Evolutionary conservation across 2,888 invertebrate species (phyloP).

Genomic region (Orgyia antiqua): DNA sequence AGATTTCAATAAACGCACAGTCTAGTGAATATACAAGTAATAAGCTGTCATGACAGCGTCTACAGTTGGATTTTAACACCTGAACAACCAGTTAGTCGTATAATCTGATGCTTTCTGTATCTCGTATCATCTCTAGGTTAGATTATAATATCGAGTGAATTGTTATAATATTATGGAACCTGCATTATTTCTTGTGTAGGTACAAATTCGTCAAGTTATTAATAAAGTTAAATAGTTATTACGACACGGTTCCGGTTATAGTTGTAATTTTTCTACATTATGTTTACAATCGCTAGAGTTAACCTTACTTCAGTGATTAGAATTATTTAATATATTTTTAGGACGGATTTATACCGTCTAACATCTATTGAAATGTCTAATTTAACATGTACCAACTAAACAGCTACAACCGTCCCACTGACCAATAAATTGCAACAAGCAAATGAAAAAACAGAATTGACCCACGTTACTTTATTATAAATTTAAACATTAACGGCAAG

Average conservation of each 20-base stretch:
- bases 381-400: constrained; percentile 11
- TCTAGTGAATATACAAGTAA: constrained; percentile 72
- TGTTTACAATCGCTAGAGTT: constrained; percentile 55
- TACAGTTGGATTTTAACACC: constrained; percentile 59
- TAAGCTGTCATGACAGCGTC: constrained; percentile 66
- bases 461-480: no score
- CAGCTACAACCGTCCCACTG: constrained; percentile 45
- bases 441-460: no score
- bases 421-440: constrained; percentile 34
- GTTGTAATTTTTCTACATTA: constrained; percentile 53
- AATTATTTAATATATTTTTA: constrained; percentile 18
- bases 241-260: constrained; percentile 49
- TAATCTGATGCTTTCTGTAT: constrained; percentile 56
- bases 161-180: constrained; percentile 51
- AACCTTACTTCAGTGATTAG: constrained; percentile 17
- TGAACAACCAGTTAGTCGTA: constrained; percentile 48
- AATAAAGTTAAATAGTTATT: constrained; percentile 39
- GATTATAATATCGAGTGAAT: constrained; percentile 48
- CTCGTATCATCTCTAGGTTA: constrained; percentile 64
- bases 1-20: constrained; percentile 75
- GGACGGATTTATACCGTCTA: no score
- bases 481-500: no score
- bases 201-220: constrained; percentile 47
- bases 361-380: constrained; percentile 5
- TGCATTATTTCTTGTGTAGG: constrained; percentile 50